A percentile compares a stretch with the other conserved stretches of the same genome.
Conservation (phyloP, 2,113 vertebrate genomes). For the Miniopterus natalensis region DNA sequence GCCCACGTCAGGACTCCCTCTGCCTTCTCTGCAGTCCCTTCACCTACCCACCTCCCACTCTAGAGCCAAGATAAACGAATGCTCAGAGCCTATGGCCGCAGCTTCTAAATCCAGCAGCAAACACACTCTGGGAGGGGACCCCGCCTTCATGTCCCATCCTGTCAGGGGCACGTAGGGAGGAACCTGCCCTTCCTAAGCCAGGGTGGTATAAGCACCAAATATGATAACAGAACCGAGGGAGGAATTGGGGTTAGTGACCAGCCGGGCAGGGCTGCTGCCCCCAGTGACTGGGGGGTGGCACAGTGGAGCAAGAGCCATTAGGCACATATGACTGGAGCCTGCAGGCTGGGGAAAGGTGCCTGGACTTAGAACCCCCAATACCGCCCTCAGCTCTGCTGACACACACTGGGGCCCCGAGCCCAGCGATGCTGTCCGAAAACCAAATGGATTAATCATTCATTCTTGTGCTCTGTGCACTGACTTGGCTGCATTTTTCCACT, state of each 20-base stretch:
- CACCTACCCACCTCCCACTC: not conserved
- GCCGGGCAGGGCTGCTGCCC: not conserved
- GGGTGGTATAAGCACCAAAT: accelerated
- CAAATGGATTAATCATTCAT: not conserved
- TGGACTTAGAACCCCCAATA: no score
- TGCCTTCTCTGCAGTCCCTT: not conserved
- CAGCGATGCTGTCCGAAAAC: not conserved
- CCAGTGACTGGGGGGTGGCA: no score
- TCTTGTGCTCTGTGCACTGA: not conserved
- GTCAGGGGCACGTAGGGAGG: not conserved
- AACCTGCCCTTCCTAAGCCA: not conserved
- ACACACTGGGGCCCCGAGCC: not conserved
- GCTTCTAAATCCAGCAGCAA: slow-evolving; percentile 49
- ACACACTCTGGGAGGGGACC: not conserved
- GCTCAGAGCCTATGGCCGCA: not conserved
- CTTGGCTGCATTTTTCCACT: not conserved
- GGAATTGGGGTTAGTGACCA: not conserved
- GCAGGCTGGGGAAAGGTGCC: not conserved
- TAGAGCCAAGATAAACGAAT: slow-evolving; percentile 47
- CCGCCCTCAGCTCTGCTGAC: not conserved
- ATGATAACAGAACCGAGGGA: not conserved
- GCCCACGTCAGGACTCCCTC: not conserved
- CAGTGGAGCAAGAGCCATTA: not conserved
- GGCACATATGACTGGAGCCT: accelerated
- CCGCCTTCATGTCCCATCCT: not conserved